Conservation (phyloP, 2,113 vertebrate species). For the Pachypanchax playfairii region DNA sequence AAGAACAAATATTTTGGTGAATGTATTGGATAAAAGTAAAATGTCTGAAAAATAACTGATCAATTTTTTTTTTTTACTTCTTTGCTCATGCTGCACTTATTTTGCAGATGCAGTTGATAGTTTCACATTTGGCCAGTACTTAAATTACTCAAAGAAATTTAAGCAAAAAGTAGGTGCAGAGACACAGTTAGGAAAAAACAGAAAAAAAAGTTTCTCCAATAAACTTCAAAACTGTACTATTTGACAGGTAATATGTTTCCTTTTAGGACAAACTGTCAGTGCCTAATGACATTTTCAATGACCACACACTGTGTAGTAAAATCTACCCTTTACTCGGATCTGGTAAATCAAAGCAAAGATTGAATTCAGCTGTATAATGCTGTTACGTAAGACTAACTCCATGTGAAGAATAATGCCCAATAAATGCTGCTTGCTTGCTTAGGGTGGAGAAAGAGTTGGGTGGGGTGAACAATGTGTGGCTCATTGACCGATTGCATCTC, state of each 20-base stretch:
- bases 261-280: neutral
- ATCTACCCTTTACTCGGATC: conserved; percentile 40
- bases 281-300: conserved; percentile 7
- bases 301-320: conserved; percentile 31
- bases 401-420: conserved; percentile 57
- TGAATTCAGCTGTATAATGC: conserved; percentile 40
- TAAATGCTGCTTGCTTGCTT: conserved; percentile 40
- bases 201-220: neutral
- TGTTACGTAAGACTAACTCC: conserved; percentile 55
- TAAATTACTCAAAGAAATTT: neutral
- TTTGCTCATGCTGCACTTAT: neutral
- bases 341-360: conserved; percentile 55
- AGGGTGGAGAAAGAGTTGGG: conserved; percentile 50
- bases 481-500: conserved; percentile 70
- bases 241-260: neutral
- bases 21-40: neutral
- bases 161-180: neutral
- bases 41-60: neutral
- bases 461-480: conserved; percentile 50
- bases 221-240: neutral
- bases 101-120: conserved; percentile 2
- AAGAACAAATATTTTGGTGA: too few relatives aligned
- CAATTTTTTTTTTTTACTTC: neutral
- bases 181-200: neutral
- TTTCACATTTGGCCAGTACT: neutral